These are phyloP conservation scores for Pseudomyrmex gracilis DNA, from an alignment of 1,140 invertebrate species.

Conservation along the genomic window DNA sequence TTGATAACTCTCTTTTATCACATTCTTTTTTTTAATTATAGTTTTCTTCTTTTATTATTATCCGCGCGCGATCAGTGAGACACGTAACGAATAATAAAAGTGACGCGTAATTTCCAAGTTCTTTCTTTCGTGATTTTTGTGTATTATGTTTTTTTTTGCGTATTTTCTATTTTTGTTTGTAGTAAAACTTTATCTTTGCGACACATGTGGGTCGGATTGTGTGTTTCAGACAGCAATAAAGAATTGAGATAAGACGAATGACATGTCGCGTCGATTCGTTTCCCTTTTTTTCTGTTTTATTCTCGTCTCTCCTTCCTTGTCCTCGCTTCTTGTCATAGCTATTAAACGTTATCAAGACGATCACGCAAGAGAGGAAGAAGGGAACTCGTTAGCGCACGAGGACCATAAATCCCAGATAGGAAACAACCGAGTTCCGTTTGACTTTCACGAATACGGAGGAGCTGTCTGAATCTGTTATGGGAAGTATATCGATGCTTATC, in stretches of 20 bases:
- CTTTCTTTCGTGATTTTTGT: background rate
- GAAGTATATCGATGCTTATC: slow-evolving; percentile 24
- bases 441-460: slow-evolving; percentile 16
- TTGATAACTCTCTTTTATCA: slow-evolving; percentile 29
- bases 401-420: slow-evolving; percentile 54
- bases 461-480: slow-evolving; percentile 13
- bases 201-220: background rate
- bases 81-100: no score
- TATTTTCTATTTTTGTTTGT: no score
- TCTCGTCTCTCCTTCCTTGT: background rate
- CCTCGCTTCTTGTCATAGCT: background rate
- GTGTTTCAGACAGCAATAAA: background rate
- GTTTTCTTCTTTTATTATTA: slow-evolving; percentile 46
- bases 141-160: no score
- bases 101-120: no score
- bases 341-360: slow-evolving; percentile 57
- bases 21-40: slow-evolving; percentile 66
- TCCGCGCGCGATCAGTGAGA: no score
- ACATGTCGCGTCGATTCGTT: slow-evolving; percentile 18
- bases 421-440: slow-evolving; percentile 31
- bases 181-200: background rate
- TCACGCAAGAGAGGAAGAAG: slow-evolving; percentile 25
- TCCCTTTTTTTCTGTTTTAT: background rate
- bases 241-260: background rate
- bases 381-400: slow-evolving; percentile 32